Evolutionary conservation across 2,888 invertebrate genomes (phyloP).

Genomic region (Melanotus villosus): DNA sequence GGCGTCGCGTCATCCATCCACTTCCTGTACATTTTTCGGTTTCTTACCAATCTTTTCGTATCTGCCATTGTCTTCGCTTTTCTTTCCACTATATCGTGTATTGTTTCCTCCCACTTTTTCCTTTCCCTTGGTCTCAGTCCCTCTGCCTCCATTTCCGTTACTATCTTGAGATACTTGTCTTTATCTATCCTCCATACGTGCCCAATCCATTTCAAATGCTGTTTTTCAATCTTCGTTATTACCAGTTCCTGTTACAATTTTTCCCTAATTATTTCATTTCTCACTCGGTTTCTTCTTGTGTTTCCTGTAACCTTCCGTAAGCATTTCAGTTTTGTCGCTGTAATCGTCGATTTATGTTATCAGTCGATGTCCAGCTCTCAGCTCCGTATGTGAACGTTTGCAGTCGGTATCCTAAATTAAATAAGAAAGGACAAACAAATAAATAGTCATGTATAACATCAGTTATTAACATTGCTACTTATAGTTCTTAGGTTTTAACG

Average conservation of each 20-base stretch:
- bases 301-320: neutral
- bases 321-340: neutral
- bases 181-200: neutral
- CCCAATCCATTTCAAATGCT: neutral
- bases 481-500: too few relatives aligned
- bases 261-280: neutral
- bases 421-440: too few relatives aligned
- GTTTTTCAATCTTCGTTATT: neutral
- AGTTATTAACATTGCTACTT: too few relatives aligned
- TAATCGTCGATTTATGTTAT: neutral
- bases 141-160: neutral
- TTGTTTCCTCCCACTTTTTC: neutral
- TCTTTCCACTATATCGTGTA: neutral
- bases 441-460: too few relatives aligned
- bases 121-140: neutral
- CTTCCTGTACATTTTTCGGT: neutral
- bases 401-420: too few relatives aligned
- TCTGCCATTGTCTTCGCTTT: neutral
- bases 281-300: neutral
- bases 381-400: neutral
- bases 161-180: neutral
- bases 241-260: neutral
- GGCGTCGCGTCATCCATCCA: neutral
- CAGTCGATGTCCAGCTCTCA: neutral
- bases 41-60: neutral